Evolutionary conservation across 2,113 vertebrate genomes (phyloP).

Genomic region (Sciurus niger): DNA sequence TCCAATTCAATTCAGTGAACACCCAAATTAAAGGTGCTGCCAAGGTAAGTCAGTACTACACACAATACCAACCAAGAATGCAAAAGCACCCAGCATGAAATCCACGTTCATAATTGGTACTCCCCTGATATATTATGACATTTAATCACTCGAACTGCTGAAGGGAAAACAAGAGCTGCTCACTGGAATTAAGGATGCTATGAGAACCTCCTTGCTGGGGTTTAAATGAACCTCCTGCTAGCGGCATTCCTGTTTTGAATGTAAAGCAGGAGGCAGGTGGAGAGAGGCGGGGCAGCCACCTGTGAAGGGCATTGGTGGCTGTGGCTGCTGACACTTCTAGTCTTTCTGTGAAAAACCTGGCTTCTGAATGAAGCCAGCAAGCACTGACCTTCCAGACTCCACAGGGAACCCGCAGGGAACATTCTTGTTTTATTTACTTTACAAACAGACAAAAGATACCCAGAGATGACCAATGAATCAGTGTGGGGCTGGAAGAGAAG

Average conservation of each 20-base stretch:
- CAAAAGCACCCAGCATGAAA: neutral
- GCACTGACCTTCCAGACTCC: neutral
- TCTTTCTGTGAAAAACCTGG: neutral
- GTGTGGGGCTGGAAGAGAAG: neutral
- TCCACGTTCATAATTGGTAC: neutral
- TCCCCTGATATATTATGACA: conserved; percentile 35
- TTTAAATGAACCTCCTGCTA: conserved; percentile 53
- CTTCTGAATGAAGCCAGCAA: neutral
- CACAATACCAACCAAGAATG: neutral
- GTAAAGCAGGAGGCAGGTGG: conserved; percentile 33
- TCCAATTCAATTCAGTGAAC: neutral
- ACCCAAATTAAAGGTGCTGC: conserved; percentile 50
- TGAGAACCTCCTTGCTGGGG: conserved; percentile 55
- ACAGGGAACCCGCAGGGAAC: neutral
- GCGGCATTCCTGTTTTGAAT: conserved; percentile 74
- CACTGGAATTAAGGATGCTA: conserved; percentile 48
- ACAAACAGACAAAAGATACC: neutral
- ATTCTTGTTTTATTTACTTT: neutral
- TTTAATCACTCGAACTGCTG: conserved; percentile 60
- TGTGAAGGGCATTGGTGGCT: conserved; percentile 74
- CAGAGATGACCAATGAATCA: neutral
- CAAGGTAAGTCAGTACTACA: neutral
- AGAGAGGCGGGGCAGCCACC: conserved; percentile 51
- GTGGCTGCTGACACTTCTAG: neutral
- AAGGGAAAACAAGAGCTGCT: conserved; percentile 24